Conservation (phyloP, 2,113 vertebrate genomes). For the human region DNA sequence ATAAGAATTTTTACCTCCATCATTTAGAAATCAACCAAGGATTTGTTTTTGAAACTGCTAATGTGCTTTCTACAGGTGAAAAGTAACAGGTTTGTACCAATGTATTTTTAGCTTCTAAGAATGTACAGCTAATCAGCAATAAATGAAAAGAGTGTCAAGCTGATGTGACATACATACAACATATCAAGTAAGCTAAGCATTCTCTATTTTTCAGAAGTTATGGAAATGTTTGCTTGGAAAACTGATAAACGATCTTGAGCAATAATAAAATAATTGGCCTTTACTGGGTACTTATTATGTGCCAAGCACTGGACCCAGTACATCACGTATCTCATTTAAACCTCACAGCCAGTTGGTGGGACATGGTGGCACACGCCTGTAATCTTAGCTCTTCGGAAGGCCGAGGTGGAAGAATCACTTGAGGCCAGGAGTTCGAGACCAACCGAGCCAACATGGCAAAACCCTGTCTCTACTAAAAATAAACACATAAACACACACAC, state of each 20-base stretch:
- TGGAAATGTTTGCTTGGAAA: not conserved
- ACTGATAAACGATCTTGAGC: not conserved
- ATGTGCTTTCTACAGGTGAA: not conserved
- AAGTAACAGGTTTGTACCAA: not conserved
- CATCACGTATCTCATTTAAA: not conserved
- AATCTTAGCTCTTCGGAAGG: too few species aligned
- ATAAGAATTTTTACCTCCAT: slow-evolving; percentile 31
- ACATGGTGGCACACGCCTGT: too few species aligned
- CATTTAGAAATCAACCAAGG: slow-evolving; percentile 31
- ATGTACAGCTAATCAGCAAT: not conserved
- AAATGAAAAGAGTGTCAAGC: not conserved
- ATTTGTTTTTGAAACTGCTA: slow-evolving; percentile 33
- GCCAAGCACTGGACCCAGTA: not conserved
- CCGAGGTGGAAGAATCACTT: too few species aligned
- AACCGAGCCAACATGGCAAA: too few species aligned
- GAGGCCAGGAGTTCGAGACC: too few species aligned
- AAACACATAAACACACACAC: rapidly evolving
- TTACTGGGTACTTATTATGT: not conserved
- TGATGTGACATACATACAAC: not conserved
- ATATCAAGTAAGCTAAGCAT: not conserved
- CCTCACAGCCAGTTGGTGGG: not conserved
- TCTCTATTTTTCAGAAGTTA: not conserved
- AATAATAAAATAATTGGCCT: not conserved
- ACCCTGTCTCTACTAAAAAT: too few species aligned
- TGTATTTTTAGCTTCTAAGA: not conserved